Evolutionary conservation across 2,888 invertebrate species (phyloP).

Genomic region (Lasioglossum figueresi): DNA sequence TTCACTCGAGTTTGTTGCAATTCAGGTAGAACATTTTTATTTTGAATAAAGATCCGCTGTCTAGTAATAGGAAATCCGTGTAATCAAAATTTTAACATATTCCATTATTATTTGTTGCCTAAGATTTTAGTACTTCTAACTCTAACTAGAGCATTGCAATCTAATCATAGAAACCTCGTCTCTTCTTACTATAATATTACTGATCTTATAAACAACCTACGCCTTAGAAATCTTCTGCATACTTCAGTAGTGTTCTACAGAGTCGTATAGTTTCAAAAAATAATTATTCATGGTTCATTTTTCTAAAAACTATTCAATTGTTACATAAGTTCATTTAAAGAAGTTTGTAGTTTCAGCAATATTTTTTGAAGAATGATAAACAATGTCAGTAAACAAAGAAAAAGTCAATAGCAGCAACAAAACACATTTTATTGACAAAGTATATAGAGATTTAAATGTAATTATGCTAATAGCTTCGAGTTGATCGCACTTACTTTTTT

Average conservation of each 20-base stretch:
- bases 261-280: conserved; percentile 51
- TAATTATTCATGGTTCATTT: background rate
- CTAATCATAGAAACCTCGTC: conserved; percentile 36
- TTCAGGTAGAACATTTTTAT: too few relatives aligned
- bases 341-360: background rate
- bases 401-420: background rate
- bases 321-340: background rate
- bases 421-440: background rate
- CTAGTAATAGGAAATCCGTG: background rate
- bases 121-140: conserved; percentile 50
- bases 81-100: conserved; percentile 33
- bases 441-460: conserved; percentile 25
- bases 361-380: background rate
- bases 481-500: conserved; percentile 5
- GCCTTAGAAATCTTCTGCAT: conserved; percentile 55
- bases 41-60: too few relatives aligned
- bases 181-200: conserved; percentile 45
- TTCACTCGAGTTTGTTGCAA: too few relatives aligned
- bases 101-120: conserved; percentile 55
- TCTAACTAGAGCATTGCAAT: conserved; percentile 45
- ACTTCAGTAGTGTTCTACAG: conserved; percentile 27
- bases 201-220: conserved; percentile 41
- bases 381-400: background rate
- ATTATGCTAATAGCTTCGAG: conserved; percentile 24
- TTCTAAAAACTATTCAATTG: background rate